Base-by-base conservation (phyloP, 2,797 vertebrate genomes). In the Sciurus vulgaris region DNA sequence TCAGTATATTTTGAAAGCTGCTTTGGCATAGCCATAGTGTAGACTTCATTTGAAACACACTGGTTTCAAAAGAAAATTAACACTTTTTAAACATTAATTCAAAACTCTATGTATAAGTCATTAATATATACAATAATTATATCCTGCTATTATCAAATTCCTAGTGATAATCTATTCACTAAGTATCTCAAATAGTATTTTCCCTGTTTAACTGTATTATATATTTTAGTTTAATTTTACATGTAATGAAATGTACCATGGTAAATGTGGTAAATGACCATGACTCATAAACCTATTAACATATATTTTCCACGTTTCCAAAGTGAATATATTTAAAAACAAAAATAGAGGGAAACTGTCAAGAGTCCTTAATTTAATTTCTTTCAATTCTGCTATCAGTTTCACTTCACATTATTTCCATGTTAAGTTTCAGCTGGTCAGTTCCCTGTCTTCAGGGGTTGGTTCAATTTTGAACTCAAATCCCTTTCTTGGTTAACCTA, bases 381-480 rank as follows among this genome's bases (percentile, higher is more conserved):
- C 70, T 95, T 96, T 95, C 89, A 97, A 96, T 97, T 96, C 96
- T 63, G 92, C 90, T 96, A 72, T 89, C 92, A 94, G 95, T 96
- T 91, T 97, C 89, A 89, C 83, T 95, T 96, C 96, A 92, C 9
- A 79, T 69, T 94, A 94, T 89, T 89, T 95, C 89, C 54, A 63
- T 72, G 91, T 84, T 81, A 93, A 61, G 69, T 96, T 96, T 89
- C 24, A 89, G 65, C 74, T 96, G 65, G 91, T 94, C 91, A 96
- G 96, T 94, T 97, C 94, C 93, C 72, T 96, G 82, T 96, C 67
- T 95, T 41, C 26, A 93, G 91, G 91, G 47, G 17, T 63, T 89
- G 67, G 82, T 78, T 97, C 89, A 96, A 85, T 89, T 94, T 93
- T 96, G 59, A 95, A 96, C 54, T 97, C 94, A 95, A 96, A 97